These are phyloP conservation scores for Gibbula magus DNA, from an alignment of 2,888 invertebrate genomes.

Conservation along the genomic window DNA sequence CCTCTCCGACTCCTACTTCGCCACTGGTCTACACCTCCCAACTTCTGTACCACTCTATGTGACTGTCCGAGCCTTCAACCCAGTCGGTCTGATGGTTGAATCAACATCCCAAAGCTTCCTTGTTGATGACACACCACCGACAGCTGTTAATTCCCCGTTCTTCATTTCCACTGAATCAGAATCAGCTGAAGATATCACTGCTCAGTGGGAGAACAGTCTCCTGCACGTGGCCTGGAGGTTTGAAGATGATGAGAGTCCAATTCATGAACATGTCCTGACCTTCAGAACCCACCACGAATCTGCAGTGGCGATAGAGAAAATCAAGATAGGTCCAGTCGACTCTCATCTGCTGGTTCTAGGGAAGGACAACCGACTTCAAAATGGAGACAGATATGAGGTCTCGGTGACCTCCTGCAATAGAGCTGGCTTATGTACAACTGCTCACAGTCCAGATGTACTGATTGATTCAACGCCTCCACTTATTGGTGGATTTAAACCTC, in stretches of 20 bases:
- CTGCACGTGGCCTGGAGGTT: conserved; percentile 37
- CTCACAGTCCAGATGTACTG: conserved; percentile 3
- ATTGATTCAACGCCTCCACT: conserved; percentile 28
- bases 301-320: conserved; percentile 38
- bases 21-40: conserved; percentile 32
- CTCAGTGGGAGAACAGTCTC: conserved; percentile 45
- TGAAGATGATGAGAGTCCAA: conserved; percentile 41
- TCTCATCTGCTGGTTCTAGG: conserved; percentile 32
- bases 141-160: background rate
- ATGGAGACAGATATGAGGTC: conserved; percentile 3
- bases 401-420: conserved; percentile 26
- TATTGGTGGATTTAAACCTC: conserved; percentile 46
- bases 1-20: conserved; percentile 26
- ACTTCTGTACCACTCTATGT: conserved; percentile 25
- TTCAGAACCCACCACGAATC: conserved; percentile 43
- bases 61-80: conserved; percentile 36
- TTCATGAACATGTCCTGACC: conserved; percentile 34
- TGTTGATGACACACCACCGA: conserved; percentile 33
- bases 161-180: background rate
- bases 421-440: conserved; percentile 19
- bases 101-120: conserved; percentile 34
- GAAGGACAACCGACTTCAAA: conserved; percentile 30
- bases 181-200: background rate
- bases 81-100: conserved; percentile 28
- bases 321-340: conserved; percentile 35